phyloP scores from a whole-genome alignment of 1,140 invertebrate species.

The Vanessa tameamea region DNA sequence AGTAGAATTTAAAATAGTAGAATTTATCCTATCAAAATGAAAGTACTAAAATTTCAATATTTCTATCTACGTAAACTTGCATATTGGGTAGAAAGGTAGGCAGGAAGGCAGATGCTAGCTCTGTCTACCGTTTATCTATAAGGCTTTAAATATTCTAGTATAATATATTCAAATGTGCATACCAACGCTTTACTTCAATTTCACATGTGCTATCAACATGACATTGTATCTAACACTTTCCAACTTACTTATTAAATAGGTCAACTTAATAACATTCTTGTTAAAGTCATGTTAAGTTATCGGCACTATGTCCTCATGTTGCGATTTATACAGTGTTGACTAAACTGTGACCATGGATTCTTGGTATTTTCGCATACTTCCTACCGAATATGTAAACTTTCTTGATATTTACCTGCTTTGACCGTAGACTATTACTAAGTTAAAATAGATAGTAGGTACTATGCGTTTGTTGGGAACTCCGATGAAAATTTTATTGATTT shows the following conservation, averaged over 20 bases:
- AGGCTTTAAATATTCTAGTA: not conserved
- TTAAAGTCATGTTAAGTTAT: slow-evolving; percentile 16
- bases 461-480: not conserved
- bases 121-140: no score
- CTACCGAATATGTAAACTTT: slow-evolving; percentile 45
- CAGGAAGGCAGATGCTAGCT: no score
- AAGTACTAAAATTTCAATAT: no score
- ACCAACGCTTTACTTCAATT: no score
- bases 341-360: slow-evolving; percentile 48
- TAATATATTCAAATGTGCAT: not conserved
- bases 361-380: slow-evolving; percentile 56
- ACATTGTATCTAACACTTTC: not conserved
- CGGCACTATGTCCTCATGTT: slow-evolving; percentile 17
- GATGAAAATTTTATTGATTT: no score
- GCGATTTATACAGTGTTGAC: slow-evolving; percentile 11
- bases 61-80: no score
- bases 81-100: no score
- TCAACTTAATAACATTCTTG: slow-evolving; percentile 14
- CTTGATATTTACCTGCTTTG: slow-evolving; percentile 37
- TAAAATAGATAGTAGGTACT: not conserved
- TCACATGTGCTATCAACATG: no score
- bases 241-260: not conserved
- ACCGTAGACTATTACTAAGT: slow-evolving; percentile 28
- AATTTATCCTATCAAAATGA: no score
- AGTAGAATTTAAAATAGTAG: no score